Conservation (phyloP, 2,113 vertebrate genomes). For the Onychostoma macrolepis region DNA sequence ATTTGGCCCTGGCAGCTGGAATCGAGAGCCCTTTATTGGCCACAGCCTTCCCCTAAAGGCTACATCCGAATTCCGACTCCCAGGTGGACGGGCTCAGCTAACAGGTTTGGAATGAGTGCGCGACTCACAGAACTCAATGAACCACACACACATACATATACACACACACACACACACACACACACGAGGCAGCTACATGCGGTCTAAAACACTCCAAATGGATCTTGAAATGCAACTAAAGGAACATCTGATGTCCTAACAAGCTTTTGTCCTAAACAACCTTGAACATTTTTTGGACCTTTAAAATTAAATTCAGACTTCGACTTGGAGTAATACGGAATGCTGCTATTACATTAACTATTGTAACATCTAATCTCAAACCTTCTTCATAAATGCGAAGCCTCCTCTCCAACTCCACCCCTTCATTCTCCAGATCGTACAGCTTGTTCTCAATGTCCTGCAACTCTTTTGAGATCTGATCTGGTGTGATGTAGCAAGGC, state of each 20-base stretch:
- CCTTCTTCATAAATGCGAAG: constrained; percentile 88
- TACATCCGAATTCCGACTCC: constrained; percentile 52
- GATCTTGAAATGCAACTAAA: constrained; percentile 2
- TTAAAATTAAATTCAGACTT: constrained; percentile 28
- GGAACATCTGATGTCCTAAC: neutral
- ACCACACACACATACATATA: constrained; percentile 31
- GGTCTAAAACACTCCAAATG: neutral
- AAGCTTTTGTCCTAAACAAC: neutral
- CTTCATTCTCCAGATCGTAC: constrained; percentile 83
- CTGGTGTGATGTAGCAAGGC: constrained; percentile 73
- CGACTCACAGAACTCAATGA: constrained; percentile 32
- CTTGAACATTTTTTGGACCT: neutral
- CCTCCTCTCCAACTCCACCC: constrained; percentile 87
- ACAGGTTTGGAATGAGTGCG: constrained; percentile 59
- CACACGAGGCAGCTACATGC: neutral
- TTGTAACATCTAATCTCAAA: constrained; percentile 59
- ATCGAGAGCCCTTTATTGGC: constrained; percentile 63
- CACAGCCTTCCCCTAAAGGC: constrained; percentile 57
- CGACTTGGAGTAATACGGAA: neutral
- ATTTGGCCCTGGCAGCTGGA: constrained; percentile 72
- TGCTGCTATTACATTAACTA: neutral
- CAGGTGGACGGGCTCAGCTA: constrained; percentile 49
- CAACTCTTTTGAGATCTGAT: constrained; percentile 85
- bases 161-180: constrained; percentile 20
- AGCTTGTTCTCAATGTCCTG: constrained; percentile 81